A percentile compares a stretch with the other conserved stretches of the same genome.
Conservation (phyloP, 2,797 vertebrate genomes). For the Borostomias antarcticus region DNA sequence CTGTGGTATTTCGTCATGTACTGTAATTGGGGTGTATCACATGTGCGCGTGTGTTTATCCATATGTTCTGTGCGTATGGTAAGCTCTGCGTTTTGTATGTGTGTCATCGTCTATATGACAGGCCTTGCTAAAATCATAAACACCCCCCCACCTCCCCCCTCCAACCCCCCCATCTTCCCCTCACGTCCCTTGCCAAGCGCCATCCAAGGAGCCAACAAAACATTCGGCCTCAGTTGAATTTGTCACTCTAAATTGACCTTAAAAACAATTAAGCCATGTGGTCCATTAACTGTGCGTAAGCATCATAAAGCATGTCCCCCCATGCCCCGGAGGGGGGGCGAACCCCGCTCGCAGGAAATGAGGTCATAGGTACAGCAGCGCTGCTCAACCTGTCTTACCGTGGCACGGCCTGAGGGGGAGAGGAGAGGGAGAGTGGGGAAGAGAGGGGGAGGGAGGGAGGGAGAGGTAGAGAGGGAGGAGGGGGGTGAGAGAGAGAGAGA, state of each 20-base stretch:
- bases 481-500: not conserved
- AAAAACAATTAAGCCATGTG: slow-evolving; percentile 81
- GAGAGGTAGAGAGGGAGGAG: not conserved
- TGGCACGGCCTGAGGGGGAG: slow-evolving; percentile 47
- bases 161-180: no score
- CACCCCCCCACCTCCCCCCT: slow-evolving; percentile 50
- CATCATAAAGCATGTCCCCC: slow-evolving; percentile 77
- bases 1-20: slow-evolving; percentile 34
- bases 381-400: slow-evolving; percentile 75
- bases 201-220: slow-evolving; percentile 65
- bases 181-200: slow-evolving; percentile 47
- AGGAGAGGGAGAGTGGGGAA: slow-evolving; percentile 28
- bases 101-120: slow-evolving; percentile 41
- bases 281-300: slow-evolving; percentile 76
- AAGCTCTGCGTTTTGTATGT: slow-evolving; percentile 21
- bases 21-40: slow-evolving; percentile 60
- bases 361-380: slow-evolving; percentile 78
- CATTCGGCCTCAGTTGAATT: slow-evolving; percentile 75
- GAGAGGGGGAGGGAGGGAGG: slow-evolving; percentile 20
- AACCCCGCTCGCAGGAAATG: slow-evolving; percentile 80
- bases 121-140: slow-evolving; percentile 61
- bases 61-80: slow-evolving; percentile 54
- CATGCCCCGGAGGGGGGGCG: slow-evolving; percentile 68
- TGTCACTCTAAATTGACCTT: slow-evolving; percentile 80
- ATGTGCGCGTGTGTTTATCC: slow-evolving; percentile 64